phyloP scores from a whole-genome alignment of 2,113 vertebrate genomes.

The Rhinolophus sinicus region DNA sequence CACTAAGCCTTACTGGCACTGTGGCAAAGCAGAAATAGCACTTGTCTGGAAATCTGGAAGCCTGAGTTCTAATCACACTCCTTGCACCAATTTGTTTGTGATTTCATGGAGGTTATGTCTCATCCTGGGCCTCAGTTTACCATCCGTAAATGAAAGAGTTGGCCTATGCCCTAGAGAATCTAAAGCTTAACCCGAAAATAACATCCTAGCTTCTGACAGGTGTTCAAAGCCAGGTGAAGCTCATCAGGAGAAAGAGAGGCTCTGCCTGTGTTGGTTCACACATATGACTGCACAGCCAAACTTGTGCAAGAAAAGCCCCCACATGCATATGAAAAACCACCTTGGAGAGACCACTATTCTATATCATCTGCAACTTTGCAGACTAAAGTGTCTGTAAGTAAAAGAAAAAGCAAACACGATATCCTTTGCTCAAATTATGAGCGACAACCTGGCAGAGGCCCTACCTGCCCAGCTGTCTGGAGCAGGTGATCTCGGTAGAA shows the following conservation, averaged over 20 bases:
- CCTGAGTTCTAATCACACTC: background rate
- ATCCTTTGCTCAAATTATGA: background rate
- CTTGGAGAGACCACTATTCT: background rate
- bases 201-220: background rate
- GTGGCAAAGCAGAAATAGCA: background rate
- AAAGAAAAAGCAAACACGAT: conserved; percentile 46
- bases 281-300: background rate
- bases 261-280: background rate
- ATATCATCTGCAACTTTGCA: background rate
- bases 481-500: background rate
- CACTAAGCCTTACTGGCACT: background rate
- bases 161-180: background rate
- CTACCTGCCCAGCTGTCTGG: background rate
- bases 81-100: background rate
- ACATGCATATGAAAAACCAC: background rate
- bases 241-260: background rate
- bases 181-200: background rate
- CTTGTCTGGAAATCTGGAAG: background rate
- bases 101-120: background rate
- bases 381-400: background rate
- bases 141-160: background rate
- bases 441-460: background rate
- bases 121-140: background rate
- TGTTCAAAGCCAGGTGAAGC: conserved; percentile 20
- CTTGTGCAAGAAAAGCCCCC: background rate